phyloP scores from a whole-genome alignment of 2,888 invertebrate species.

The Tanypteryx hageni region DNA sequence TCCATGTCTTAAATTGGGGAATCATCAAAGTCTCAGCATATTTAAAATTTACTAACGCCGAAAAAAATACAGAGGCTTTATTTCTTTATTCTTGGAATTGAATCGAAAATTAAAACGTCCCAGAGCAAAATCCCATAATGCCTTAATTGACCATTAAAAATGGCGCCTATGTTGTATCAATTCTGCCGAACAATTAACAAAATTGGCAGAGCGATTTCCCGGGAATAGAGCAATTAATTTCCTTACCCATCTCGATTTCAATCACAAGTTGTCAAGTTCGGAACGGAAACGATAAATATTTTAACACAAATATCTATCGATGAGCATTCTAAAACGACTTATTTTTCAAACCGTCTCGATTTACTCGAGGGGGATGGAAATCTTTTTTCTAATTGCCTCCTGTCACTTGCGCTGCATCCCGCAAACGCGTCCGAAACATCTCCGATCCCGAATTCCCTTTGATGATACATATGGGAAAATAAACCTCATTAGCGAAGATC shows the following conservation, averaged over 20 bases:
- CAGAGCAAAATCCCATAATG: neutral
- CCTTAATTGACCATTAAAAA: neutral
- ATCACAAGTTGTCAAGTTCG: neutral
- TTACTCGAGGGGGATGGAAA: neutral
- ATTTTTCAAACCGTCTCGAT: neutral
- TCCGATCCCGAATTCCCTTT: neutral
- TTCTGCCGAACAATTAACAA: neutral
- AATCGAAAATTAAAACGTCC: no score
- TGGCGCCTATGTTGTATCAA: neutral
- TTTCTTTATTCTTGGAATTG: no score
- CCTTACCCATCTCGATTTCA: neutral
- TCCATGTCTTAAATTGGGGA: no score
- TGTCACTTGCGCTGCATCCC: neutral
- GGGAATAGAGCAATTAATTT: neutral
- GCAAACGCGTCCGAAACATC: neutral
- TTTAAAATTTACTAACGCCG: no score
- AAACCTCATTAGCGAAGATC: conserved; percentile 9
- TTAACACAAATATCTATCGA: neutral
- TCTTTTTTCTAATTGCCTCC: neutral
- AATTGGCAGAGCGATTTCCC: neutral
- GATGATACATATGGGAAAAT: neutral
- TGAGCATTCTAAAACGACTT: neutral
- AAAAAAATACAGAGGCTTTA: no score
- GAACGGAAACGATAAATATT: neutral
- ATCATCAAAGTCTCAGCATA: no score